Evolutionary conservation across 2,113 vertebrate species (phyloP).

Genomic region (Himantopus leucocephalus): DNA sequence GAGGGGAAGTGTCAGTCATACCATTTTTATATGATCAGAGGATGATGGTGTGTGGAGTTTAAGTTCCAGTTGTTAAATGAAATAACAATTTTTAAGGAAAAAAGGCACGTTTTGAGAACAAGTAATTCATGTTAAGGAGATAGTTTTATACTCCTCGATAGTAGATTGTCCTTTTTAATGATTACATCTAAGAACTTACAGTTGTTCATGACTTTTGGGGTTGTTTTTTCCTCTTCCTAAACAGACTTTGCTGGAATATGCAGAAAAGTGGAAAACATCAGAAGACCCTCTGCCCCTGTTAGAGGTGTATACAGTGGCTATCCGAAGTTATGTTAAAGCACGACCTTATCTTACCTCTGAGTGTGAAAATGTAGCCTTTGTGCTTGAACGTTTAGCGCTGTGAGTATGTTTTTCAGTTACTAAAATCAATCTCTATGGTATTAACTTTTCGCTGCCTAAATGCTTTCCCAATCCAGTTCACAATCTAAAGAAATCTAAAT

Average conservation of each 20-base stretch:
- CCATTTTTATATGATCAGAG: background rate
- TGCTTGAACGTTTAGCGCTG: slow-evolving; percentile 91
- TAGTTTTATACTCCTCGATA: no score
- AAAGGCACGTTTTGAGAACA: background rate
- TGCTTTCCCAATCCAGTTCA: background rate
- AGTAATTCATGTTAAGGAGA: background rate
- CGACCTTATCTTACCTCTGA: slow-evolving; percentile 84
- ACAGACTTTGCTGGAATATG: slow-evolving; percentile 91
- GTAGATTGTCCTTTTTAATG: no score
- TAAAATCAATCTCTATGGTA: background rate
- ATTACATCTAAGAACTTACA: background rate
- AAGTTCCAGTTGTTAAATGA: background rate
- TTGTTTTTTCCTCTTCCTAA: slow-evolving; percentile 39
- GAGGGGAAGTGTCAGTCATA: background rate
- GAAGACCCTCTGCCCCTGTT: slow-evolving; percentile 89
- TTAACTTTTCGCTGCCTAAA: background rate
- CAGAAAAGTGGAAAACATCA: slow-evolving; percentile 87
- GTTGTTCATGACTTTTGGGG: background rate
- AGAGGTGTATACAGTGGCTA: slow-evolving; percentile 88
- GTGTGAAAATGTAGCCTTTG: slow-evolving; percentile 90
- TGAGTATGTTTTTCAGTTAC: slow-evolving; percentile 77
- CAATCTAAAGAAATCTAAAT: background rate
- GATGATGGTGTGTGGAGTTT: background rate
- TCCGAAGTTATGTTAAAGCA: slow-evolving; percentile 88
- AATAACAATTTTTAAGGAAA: background rate